Evolutionary conservation across 1,140 invertebrate species (phyloP).

Genomic region (Drosophila melanica): DNA sequence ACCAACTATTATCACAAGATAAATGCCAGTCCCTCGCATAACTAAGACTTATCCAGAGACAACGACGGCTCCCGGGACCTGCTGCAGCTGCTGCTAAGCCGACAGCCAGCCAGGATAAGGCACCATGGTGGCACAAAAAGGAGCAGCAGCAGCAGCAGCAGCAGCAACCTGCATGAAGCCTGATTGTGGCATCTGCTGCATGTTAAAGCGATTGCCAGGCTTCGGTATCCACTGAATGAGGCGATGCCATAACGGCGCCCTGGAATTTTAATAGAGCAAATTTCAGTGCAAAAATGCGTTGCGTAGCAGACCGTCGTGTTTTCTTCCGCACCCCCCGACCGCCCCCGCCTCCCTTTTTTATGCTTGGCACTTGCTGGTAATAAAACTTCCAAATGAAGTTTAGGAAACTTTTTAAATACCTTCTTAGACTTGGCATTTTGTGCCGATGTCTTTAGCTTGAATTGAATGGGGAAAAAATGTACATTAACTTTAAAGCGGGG

Average conservation of each 20-base stretch:
- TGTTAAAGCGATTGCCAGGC: conserved; percentile 16
- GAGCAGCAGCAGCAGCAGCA: conserved; percentile 23
- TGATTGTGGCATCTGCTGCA: conserved; percentile 61
- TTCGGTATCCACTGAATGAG: not conserved
- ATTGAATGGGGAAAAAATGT: not conserved
- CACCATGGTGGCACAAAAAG: conserved; percentile 12
- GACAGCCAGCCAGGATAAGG: conserved; percentile 55
- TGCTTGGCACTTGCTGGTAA: conserved; percentile 46
- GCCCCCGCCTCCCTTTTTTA: conserved; percentile 27
- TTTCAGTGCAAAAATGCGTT: conserved; percentile 59
- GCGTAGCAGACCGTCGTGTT: conserved; percentile 6
- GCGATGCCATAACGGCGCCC: conserved; percentile 52
- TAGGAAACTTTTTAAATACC: conserved; percentile 79
- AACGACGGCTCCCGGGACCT: conserved; percentile 18
- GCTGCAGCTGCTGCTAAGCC: conserved; percentile 63
- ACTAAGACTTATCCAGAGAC: conserved; percentile 69
- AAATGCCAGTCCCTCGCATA: conserved; percentile 72
- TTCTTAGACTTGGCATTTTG: conserved; percentile 34
- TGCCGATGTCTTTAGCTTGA: not conserved
- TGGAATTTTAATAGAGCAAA: conserved; percentile 82
- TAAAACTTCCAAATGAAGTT: conserved; percentile 82
- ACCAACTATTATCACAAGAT: conserved; percentile 80
- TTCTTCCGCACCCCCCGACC: too few species aligned
- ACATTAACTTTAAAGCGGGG: too few species aligned
- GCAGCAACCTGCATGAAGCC: conserved; percentile 58